Evolutionary conservation across 1,140 invertebrate genomes (phyloP), one percentile per base, ranked within the genome.

Genomic region (Spodoptera frugiperda): DNA sequence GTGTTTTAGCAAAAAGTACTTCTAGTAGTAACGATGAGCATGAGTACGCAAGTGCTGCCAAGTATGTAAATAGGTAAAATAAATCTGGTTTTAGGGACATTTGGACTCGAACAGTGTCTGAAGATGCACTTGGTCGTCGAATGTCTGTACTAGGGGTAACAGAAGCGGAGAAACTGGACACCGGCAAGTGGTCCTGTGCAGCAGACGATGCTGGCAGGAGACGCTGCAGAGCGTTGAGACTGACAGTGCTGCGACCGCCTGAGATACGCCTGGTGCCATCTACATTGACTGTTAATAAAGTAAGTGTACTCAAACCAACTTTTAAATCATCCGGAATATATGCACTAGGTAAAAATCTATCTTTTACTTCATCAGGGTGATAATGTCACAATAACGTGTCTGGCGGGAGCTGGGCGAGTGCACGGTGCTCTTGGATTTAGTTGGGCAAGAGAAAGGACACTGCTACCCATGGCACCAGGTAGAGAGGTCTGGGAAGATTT

Each of bases 401-500:
- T 96, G 17, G 96, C 95, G 9, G 94, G 94, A 3, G 95, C 95
- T 49, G 94, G 95, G 65, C 91, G 93, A n/a, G 92, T 95, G 49
- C 95, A 95, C 55, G 95, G 95, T 0, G 95, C 95, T 46, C 91
- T 97, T n/a, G 97, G 97, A 2, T 97, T 97, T 81, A 97, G 96
- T 81, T 97, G 97, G 97, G 96, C 96, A 0, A 96, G 97, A 77
- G 97, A 97, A 82, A 95, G 96, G 17, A 96, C 95, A 4, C 92
- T 98, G 1, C 95, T 98, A 5, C 96, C 96, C 33, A 94, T 97
- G 21, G 95, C 95, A 21, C 96, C 96, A 0, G 96, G 96, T 2
- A 95, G 94, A 1, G 96, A 97, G 81, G 96, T 97, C 68, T 97
- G 97, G 96, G 97, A 97, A 84, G 97, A 97, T 85, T 93, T 98